Evolutionary conservation across 2,113 vertebrate species (phyloP).

Genomic region (Dromas ardeola): DNA sequence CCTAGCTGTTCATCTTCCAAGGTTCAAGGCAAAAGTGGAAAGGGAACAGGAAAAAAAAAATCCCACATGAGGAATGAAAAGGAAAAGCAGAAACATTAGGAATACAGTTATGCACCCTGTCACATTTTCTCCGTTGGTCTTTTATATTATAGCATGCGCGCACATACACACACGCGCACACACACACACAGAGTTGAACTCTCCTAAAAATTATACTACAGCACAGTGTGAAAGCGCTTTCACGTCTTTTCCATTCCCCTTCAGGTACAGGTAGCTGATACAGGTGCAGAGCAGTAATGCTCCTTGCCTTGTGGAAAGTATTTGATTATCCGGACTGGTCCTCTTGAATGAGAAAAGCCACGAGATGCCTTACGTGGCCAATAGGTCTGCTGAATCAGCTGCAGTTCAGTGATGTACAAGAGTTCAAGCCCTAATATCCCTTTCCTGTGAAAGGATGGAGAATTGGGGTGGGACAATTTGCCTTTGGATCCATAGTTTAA

Average conservation of each 20-base stretch:
- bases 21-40: conserved; percentile 82
- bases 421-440: background rate
- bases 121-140: background rate
- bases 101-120: background rate
- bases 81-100: background rate
- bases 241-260: background rate
- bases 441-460: background rate
- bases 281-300: background rate
- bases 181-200: background rate
- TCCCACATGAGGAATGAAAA: background rate
- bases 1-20: conserved; percentile 79
- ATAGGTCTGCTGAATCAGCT: background rate
- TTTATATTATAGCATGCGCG: too few species aligned
- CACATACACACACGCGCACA: too few species aligned
- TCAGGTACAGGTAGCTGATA: background rate
- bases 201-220: background rate
- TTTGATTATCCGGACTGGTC: background rate
- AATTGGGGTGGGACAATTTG: background rate
- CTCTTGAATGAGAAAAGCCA: background rate
- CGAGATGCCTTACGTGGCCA: background rate
- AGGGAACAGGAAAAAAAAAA: conserved; percentile 28
- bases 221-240: background rate
- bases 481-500: background rate
- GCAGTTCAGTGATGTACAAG: background rate
- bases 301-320: background rate